Evolutionary conservation across 1,140 invertebrate species (phyloP).

Genomic region (Elysia chlorotica): DNA sequence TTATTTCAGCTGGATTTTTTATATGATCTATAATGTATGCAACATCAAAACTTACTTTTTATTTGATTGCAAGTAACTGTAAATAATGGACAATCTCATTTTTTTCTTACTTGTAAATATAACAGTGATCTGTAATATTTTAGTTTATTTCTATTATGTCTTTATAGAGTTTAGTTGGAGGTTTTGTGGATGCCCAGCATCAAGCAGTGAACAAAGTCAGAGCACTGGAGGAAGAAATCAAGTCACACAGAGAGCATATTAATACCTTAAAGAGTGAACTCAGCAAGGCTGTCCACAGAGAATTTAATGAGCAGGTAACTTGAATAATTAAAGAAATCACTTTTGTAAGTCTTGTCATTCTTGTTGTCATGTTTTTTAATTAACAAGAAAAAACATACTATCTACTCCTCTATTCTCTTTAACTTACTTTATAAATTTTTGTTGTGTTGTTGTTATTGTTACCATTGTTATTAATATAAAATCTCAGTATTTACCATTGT

Average conservation of each 20-base stretch:
- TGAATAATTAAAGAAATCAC: background rate
- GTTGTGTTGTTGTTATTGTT: background rate
- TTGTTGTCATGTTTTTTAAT: background rate
- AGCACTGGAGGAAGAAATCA: conserved; percentile 49
- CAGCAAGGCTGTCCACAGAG: conserved; percentile 48
- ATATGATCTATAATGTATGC: background rate
- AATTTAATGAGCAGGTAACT: conserved; percentile 47
- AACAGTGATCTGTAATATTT: background rate
- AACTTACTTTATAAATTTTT: background rate
- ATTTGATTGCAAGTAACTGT: too few relatives aligned
- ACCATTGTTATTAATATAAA: background rate
- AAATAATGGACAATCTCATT: background rate
- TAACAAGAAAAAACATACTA: background rate
- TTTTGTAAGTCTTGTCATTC: background rate
- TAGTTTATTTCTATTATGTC: background rate
- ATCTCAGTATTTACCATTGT: too few relatives aligned
- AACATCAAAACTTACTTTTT: too few relatives aligned
- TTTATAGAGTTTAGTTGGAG: conserved; percentile 51
- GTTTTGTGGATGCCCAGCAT: conserved; percentile 53
- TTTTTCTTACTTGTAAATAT: background rate
- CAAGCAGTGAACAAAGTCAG: conserved; percentile 39
- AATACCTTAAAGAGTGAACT: conserved; percentile 51
- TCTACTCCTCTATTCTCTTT: background rate
- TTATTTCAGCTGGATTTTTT: background rate
- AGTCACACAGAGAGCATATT: conserved; percentile 43